A percentile compares a stretch with the other conserved stretches of the same genome.
Conservation (phyloP, 2,797 vertebrate genomes). For the Mallotus villosus region DNA sequence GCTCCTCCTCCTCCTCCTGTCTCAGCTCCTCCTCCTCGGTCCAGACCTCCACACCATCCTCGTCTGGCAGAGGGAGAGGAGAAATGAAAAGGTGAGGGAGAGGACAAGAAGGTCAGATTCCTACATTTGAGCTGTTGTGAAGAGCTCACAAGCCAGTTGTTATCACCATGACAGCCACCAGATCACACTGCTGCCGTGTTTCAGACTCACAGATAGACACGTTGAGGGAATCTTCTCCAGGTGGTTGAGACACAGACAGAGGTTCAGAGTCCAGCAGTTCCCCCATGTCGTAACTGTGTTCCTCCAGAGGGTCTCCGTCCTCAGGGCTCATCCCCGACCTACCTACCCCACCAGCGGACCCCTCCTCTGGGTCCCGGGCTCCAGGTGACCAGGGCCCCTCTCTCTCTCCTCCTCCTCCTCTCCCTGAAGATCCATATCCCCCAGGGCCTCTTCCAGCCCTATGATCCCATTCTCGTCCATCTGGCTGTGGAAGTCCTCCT, state of each 20-base stretch:
- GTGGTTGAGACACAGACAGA: constrained; percentile 26
- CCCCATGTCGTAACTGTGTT: constrained; percentile 38
- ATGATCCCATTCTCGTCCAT: constrained; percentile 80
- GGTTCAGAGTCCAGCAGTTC: constrained; percentile 43
- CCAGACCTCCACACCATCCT: constrained; percentile 29
- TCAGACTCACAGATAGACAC: constrained; percentile 49
- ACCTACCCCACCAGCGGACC: constrained; percentile 6
- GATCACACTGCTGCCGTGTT: not conserved
- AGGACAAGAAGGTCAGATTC: not conserved
- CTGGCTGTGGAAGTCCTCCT: constrained; percentile 58
- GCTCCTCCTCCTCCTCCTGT: constrained; percentile 36
- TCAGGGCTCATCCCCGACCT: constrained; percentile 6
- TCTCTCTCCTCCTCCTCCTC: not conserved
- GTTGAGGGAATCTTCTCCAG: constrained; percentile 32
- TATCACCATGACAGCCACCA: not conserved
- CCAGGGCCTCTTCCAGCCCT: constrained; percentile 59
- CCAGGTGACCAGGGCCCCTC: not conserved
- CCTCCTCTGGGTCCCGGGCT: constrained; percentile 20
- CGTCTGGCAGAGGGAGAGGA: constrained; percentile 30
- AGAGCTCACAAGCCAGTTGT: not conserved
- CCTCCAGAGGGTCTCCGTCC: constrained; percentile 28
- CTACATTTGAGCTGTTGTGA: not conserved
- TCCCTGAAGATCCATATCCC: constrained; percentile 32
- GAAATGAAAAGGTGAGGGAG: not conserved
- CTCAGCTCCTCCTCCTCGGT: constrained; percentile 40